Base-by-base conservation (phyloP, 1,140 invertebrate species). In the Ceratitis capitata region DNA sequence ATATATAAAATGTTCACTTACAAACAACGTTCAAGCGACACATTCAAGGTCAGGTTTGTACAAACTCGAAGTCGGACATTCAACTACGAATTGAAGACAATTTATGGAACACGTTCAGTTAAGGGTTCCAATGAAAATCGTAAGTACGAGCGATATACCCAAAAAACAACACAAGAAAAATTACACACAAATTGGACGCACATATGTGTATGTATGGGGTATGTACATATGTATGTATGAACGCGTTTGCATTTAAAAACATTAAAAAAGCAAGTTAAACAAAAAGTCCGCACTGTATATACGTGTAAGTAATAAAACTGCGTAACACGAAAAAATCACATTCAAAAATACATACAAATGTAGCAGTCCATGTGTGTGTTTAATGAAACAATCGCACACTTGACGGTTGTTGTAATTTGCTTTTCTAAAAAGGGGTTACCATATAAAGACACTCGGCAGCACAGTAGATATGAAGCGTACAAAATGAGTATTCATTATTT, bases 41-140 rank as follows among this genome's bases (percentile, higher is more conserved):
- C 42, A 78, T 78, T 78, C 69, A 78, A 78, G 69, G 69, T 78
- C 69, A 45, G 69, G n/a, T 78, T 78, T 78, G 39, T 78, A 78
- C 69, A 78, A 78, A 78, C 45, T 78, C 23, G 39, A 78, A 78
- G 69, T 78, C 42, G 69, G 69, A 16, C 69, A 23, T 78, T 78
- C 69, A 78, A 78, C 69, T 78, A 12, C 69, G 39, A 64, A 45
- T 78, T 78, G 69, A 78, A 78, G 69, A 78, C 69, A 78, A 78
- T 78, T 78, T 78, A 45, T 78, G 69, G 39, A 78, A 78, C 69
- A 78, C 35, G 69, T 78, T n/a, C n/a, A n/a, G n/a, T n/a, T 78
- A 78, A 78, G 69, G 69, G 69, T 78, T 78, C 69, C n/a, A 78
- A 78, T 45, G 39, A 78, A 78, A 78, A 69, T 69, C 61, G 32